A percentile compares a stretch with the other conserved stretches of the same genome.
These are phyloP conservation scores for Thalpophila matura DNA, from an alignment of 2,888 invertebrate species.

Conservation along the genomic window DNA sequence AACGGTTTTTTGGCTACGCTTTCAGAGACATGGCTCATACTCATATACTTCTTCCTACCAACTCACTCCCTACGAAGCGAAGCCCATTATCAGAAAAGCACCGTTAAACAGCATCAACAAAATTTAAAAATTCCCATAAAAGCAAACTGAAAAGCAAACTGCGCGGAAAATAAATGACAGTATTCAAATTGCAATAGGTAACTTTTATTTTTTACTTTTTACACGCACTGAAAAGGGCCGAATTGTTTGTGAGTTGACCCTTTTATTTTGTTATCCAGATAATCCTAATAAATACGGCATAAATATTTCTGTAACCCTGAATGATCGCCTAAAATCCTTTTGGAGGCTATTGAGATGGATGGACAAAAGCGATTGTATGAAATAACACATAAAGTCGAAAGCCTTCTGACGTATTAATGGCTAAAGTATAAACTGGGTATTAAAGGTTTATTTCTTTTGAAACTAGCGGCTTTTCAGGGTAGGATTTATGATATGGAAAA, in stretches of 20 bases:
- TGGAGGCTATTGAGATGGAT: slow-evolving; percentile 28
- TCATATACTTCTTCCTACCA: not conserved
- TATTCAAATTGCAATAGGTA: slow-evolving; percentile 50
- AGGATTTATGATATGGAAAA: slow-evolving; percentile 13
- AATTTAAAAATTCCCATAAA: slow-evolving; percentile 10
- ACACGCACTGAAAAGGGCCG: slow-evolving; percentile 26
- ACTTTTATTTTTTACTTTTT: slow-evolving; percentile 44
- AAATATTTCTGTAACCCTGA: slow-evolving; percentile 47
- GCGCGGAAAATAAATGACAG: slow-evolving; percentile 43
- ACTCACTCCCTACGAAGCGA: not conserved
- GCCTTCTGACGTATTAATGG: slow-evolving; percentile 12
- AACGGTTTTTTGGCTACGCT: not conserved
- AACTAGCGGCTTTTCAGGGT: slow-evolving; percentile 2
- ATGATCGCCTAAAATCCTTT: slow-evolving; percentile 42
- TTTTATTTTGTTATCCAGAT: slow-evolving; percentile 55
- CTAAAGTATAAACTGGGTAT: not conserved
- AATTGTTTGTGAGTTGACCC: slow-evolving; percentile 59
- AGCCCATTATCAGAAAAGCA: not conserved
- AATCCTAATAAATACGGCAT: slow-evolving; percentile 55
- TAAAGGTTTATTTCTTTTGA: not conserved
- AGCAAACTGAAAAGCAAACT: slow-evolving; percentile 16
- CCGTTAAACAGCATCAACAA: not conserved
- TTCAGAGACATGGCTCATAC: no score
- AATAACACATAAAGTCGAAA: slow-evolving; percentile 19
- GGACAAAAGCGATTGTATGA: slow-evolving; percentile 18